Percentiles rank a stretch among this genome's conserved stretches.
Evolutionary conservation across 1,140 invertebrate species (phyloP).

Genomic region (Trichonephila clavipes): DNA sequence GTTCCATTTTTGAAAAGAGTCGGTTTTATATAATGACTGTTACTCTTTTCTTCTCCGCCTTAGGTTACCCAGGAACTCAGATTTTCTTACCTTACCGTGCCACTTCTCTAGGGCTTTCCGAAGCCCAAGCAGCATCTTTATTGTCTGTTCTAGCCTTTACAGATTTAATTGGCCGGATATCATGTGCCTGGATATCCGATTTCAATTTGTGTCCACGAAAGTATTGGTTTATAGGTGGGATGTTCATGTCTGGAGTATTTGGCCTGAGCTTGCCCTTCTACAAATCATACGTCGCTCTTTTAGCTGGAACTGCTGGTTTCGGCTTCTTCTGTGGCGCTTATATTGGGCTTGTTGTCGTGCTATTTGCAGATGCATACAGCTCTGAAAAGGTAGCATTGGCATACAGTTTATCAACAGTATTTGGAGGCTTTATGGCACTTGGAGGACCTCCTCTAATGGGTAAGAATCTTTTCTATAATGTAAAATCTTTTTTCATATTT

Average conservation of each 20-base stretch:
- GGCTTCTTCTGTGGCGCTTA: slow-evolving; percentile 77
- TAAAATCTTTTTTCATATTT: not conserved
- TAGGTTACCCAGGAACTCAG: slow-evolving; percentile 77
- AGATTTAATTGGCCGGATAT: slow-evolving; percentile 76
- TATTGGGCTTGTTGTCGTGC: slow-evolving; percentile 77
- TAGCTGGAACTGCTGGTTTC: slow-evolving; percentile 72
- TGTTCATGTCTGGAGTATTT: slow-evolving; percentile 76
- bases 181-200: slow-evolving; percentile 77
- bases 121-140: slow-evolving; percentile 72
- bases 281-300: slow-evolving; percentile 58
- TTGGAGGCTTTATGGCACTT: slow-evolving; percentile 69
- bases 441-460: slow-evolving; percentile 73
- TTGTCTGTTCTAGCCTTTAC: slow-evolving; percentile 77
- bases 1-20: slow-evolving; percentile 74
- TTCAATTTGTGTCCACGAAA: slow-evolving; percentile 77
- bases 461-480: slow-evolving; percentile 42
- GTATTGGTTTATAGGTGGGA: slow-evolving; percentile 77
- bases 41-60: slow-evolving; percentile 70
- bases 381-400: slow-evolving; percentile 73
- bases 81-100: slow-evolving; percentile 77
- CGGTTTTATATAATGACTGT: slow-evolving; percentile 77
- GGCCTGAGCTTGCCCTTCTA: slow-evolving; percentile 76
- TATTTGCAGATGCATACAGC: slow-evolving; percentile 77
- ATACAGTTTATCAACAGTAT: slow-evolving; percentile 69
- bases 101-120: slow-evolving; percentile 73